Evolutionary conservation across 2,888 invertebrate genomes (phyloP).

Genomic region (Sesamia inferens): DNA sequence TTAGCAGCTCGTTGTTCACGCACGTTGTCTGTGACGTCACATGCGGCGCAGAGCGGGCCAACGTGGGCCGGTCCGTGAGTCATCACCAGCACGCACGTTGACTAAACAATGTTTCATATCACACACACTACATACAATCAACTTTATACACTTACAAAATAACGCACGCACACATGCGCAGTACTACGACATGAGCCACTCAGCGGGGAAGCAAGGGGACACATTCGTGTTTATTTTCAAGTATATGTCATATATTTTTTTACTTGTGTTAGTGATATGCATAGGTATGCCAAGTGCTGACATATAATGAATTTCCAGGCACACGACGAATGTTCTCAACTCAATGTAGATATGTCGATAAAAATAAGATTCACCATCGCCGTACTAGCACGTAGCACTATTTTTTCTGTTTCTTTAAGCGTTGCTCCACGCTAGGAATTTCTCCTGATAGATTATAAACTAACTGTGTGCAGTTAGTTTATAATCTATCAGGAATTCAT

Average conservation of each 20-base stretch:
- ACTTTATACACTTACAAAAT: conserved; percentile 6
- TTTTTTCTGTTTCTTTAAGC: too few relatives aligned
- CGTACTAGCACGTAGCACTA: not conserved
- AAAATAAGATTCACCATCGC: not conserved
- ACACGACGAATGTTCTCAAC: too few relatives aligned
- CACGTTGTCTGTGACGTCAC: conserved; percentile 66
- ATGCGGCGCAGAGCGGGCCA: conserved; percentile 56
- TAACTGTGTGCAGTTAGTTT: not conserved
- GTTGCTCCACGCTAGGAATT: too few relatives aligned
- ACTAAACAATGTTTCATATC: conserved; percentile 40
- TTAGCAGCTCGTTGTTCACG: conserved; percentile 51
- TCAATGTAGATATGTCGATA: too few relatives aligned
- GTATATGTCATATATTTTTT: not conserved
- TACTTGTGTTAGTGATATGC: conserved; percentile 3
- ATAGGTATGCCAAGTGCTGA: not conserved
- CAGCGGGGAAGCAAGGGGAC: not conserved
- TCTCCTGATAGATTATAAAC: too few relatives aligned
- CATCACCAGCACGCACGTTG: conserved; percentile 63
- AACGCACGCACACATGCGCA: conserved; percentile 23
- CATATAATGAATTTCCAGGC: not conserved
- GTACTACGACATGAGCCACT: not conserved
- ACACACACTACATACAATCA: not conserved
- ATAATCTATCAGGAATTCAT: too few relatives aligned
- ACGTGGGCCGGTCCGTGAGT: conserved; percentile 60
- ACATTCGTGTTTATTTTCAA: conserved; percentile 6